phyloP scores from a whole-genome alignment of 2,888 invertebrate genomes.

The Erebia ligea region DNA sequence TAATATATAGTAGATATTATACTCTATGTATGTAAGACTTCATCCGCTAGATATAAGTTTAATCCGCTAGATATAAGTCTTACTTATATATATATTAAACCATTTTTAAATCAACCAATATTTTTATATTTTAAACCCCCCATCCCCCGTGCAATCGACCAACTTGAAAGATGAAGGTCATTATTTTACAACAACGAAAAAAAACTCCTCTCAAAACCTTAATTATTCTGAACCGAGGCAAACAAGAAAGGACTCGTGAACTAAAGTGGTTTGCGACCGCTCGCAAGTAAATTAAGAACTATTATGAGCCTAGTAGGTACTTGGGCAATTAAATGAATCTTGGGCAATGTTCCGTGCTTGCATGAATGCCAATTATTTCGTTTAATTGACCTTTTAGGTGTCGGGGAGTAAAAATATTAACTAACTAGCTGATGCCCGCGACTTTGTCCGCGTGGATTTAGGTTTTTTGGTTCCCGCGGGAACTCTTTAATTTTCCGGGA shows the following conservation, averaged over 20 bases:
- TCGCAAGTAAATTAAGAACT: constrained; percentile 43
- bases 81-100: too few relatives aligned
- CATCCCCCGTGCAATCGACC: not conserved
- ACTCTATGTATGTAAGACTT: too few relatives aligned
- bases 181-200: not conserved
- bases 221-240: constrained; percentile 40
- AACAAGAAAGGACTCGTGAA: constrained; percentile 33
- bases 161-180: not conserved
- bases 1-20: too few relatives aligned
- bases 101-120: too few relatives aligned
- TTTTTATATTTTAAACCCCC: too few relatives aligned
- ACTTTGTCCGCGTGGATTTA: too few relatives aligned
- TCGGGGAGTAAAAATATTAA: not conserved
- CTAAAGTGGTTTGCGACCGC: constrained; percentile 38
- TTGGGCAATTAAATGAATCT: constrained; percentile 22
- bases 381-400: constrained; percentile 20
- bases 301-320: constrained; percentile 34
- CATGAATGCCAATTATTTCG: constrained; percentile 36
- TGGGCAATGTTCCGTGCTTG: constrained; percentile 6
- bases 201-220: constrained; percentile 37
- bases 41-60: too few relatives aligned
- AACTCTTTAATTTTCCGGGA: too few relatives aligned
- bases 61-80: too few relatives aligned
- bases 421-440: too few relatives aligned
- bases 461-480: too few relatives aligned